These are phyloP conservation scores for Pocota personata DNA, from an alignment of 2,888 invertebrate genomes.

Conservation along the genomic window DNA sequence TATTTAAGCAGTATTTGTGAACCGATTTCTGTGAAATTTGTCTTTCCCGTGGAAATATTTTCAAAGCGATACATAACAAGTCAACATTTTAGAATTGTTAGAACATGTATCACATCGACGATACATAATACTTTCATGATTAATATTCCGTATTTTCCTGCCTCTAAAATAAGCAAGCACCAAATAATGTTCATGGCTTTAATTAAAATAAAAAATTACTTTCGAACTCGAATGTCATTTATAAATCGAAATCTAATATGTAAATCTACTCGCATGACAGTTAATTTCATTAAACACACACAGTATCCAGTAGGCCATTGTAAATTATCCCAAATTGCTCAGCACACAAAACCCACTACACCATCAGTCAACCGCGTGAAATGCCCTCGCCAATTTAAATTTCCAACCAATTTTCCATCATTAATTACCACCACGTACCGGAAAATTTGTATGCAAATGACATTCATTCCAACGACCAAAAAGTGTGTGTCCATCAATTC, in stretches of 20 bases:
- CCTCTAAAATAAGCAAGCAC: background rate
- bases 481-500: slow-evolving; percentile 9
- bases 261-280: background rate
- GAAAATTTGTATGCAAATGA: slow-evolving; percentile 5
- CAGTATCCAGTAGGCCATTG: background rate
- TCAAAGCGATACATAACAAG: too few relatives aligned
- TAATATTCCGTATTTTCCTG: too few relatives aligned
- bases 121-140: too few relatives aligned
- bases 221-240: background rate
- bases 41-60: too few relatives aligned
- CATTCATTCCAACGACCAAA: background rate
- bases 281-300: slow-evolving; percentile 12
- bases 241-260: slow-evolving; percentile 13
- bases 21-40: too few relatives aligned
- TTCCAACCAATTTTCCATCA: background rate
- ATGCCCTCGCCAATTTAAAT: background rate
- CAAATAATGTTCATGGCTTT: background rate
- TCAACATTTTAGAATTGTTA: too few relatives aligned
- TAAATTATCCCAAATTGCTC: background rate
- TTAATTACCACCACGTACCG: slow-evolving; percentile 5
- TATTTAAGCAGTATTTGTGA: too few relatives aligned
- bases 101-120: too few relatives aligned
- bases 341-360: background rate
- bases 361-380: background rate
- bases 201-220: background rate